Conservation (phyloP, 2,888 invertebrate genomes). For the Drosophila paracracens region DNA sequence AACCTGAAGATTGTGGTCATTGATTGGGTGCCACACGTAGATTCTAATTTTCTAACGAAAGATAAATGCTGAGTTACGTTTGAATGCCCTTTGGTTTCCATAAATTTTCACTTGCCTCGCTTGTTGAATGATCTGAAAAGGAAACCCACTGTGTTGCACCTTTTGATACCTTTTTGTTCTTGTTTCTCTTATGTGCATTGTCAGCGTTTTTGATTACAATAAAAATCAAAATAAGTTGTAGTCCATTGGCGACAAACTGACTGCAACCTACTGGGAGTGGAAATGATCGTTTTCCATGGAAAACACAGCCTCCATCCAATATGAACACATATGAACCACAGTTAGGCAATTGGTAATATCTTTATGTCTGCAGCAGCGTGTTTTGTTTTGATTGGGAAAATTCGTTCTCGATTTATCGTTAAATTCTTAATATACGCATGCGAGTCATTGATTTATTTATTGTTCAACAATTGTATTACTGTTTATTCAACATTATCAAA, state of each 20-base stretch:
- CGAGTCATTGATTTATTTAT: slow-evolving; percentile 63
- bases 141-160: slow-evolving; percentile 64
- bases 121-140: slow-evolving; percentile 47
- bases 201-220: slow-evolving; percentile 65
- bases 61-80: slow-evolving; percentile 66
- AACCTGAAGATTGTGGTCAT: slow-evolving; percentile 78
- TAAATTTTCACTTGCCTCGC: slow-evolving; percentile 64
- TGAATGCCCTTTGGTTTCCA: slow-evolving; percentile 48
- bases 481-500: slow-evolving; percentile 64
- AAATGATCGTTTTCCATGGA: slow-evolving; percentile 44
- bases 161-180: slow-evolving; percentile 49
- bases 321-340: slow-evolving; percentile 5
- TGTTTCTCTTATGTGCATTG: slow-evolving; percentile 50
- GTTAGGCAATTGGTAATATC: slow-evolving; percentile 45
- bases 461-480: slow-evolving; percentile 23
- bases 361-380: slow-evolving; percentile 27
- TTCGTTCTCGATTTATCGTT: slow-evolving; percentile 31
- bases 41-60: slow-evolving; percentile 80
- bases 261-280: slow-evolving; percentile 44
- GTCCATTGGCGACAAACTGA: slow-evolving; percentile 57
- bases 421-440: slow-evolving; percentile 30
- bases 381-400: slow-evolving; percentile 56
- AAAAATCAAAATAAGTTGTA: slow-evolving; percentile 81
- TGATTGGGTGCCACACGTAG: slow-evolving; percentile 74
- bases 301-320: slow-evolving; percentile 10